Base-by-base conservation (phyloP, 1,140 invertebrate genomes). In the Maniola jurtina region DNA sequence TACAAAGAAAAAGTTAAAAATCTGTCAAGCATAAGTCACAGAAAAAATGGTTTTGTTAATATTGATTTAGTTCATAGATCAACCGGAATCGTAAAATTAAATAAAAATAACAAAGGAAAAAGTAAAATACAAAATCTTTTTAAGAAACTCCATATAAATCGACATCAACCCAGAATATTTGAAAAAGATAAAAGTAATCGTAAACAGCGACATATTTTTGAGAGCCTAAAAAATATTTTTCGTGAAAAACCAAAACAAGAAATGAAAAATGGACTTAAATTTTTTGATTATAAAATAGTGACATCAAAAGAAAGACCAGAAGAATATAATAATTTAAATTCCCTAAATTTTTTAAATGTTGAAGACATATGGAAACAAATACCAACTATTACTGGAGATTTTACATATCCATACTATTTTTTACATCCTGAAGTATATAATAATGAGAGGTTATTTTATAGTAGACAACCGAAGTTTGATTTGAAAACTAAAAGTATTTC, bases 171-270 rank as follows among this genome's bases (percentile, higher is more conserved):
- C 5, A 77, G 70, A 67, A 61, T 76, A 9, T 56, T 73, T 9
- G 56, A 63, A 34, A 80, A 77, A 66, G 68, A 70, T 7, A 59
- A 79, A 48, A 56, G 9, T 58, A 36, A 40, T 50, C 33, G 67
- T 54, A 15, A 67, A 34, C 73, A 81, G 7, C 84, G 77, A 15
- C 81, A 78, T 67, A 75, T 80, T 36, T 73, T 87, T 15, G 83
- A 83, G 25, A 73, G 62, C 8, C 33, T 87, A 16, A 84, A 83
- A 67, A 61, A 77, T 63, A 75, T 82, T 14, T 78, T 81, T 70
- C 69, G 48, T n/a, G 56, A 62, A 9, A 71, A 38, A 63, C 36
- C 66, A 4, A 61, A 61, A 16, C 35, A 61, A 48, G 55, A 70
- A 13, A 13, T 42, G 40, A 35, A 45, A 14, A 64, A 6, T 13